Percentiles rank a stretch among this genome's conserved stretches.
These are phyloP conservation scores for Drosophila micromelanica DNA, from an alignment of 1,140 invertebrate genomes.

Conservation along the genomic window DNA sequence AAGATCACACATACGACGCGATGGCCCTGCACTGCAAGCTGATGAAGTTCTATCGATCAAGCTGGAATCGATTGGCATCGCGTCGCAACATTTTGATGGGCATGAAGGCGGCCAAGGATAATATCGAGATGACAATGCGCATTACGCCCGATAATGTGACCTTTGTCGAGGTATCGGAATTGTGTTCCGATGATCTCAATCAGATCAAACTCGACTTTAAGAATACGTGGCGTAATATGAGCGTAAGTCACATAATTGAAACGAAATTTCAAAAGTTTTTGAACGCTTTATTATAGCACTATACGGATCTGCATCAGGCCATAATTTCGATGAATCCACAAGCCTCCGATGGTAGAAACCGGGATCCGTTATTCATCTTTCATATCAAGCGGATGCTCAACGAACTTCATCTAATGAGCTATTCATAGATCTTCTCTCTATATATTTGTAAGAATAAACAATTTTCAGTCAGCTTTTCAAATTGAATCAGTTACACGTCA, in stretches of 20 bases:
- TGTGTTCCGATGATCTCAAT: conserved; percentile 70
- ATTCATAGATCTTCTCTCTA: conserved; percentile 51
- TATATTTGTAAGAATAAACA: background rate
- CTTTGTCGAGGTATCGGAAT: conserved; percentile 69
- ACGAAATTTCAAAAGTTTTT: no score
- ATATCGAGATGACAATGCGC: conserved; percentile 41
- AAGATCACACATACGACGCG: conserved; percentile 65
- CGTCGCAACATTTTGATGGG: conserved; percentile 65
- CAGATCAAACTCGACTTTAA: conserved; percentile 55
- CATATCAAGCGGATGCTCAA: conserved; percentile 57
- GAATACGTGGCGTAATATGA: conserved; percentile 71
- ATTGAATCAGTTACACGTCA: no score
- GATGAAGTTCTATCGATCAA: conserved; percentile 67
- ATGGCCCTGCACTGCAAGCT: conserved; percentile 70
- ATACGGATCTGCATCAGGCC: conserved; percentile 69
- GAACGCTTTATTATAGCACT: conserved; percentile 46
- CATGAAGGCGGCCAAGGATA: conserved; percentile 64
- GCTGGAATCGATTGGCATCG: conserved; percentile 70
- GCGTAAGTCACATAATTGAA: conserved; percentile 39
- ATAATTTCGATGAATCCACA: conserved; percentile 59
- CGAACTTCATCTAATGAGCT: conserved; percentile 63
- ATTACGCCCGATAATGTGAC: conserved; percentile 61
- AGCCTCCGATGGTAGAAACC: conserved; percentile 61
- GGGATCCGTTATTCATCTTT: conserved; percentile 57
- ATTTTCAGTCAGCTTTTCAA: no score